These are phyloP conservation scores for Ibidorhyncha struthersii DNA, from an alignment of 2,113 vertebrate species.

Conservation along the genomic window DNA sequence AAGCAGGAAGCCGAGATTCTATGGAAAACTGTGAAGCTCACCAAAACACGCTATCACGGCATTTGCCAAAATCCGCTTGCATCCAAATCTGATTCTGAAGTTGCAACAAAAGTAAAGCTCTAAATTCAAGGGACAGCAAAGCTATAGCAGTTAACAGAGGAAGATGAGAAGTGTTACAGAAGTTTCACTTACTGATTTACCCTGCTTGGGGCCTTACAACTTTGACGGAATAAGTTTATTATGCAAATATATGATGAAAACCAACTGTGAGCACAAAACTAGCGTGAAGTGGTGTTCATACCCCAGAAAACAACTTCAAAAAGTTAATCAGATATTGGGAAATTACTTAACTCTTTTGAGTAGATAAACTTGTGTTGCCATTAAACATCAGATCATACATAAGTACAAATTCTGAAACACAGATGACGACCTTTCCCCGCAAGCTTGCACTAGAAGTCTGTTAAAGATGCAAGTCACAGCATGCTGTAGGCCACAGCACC, in stretches of 20 bases:
- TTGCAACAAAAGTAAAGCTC: neutral
- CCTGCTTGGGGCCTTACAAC: neutral
- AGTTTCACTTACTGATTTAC: neutral
- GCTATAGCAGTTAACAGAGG: neutral
- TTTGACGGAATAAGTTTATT: neutral
- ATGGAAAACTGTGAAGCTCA: neutral
- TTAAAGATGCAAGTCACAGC: neutral
- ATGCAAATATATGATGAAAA: neutral
- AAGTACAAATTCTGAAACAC: neutral
- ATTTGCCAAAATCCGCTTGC: neutral
- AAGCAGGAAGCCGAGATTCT: neutral
- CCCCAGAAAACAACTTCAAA: neutral
- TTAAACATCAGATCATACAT: neutral
- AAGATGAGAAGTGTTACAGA: neutral
- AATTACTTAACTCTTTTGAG: neutral
- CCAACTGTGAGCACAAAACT: neutral
- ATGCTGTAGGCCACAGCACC: neutral
- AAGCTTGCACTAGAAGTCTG: neutral
- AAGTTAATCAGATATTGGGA: neutral
- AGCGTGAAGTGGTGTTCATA: neutral
- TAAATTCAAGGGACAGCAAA: neutral
- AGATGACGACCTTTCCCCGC: neutral
- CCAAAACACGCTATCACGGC: neutral
- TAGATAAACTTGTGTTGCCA: too few species aligned
- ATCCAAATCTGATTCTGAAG: neutral